These are phyloP conservation scores for Glyphotaelius pellucidus DNA, from an alignment of 2,888 invertebrate genomes.

Conservation along the genomic window DNA sequence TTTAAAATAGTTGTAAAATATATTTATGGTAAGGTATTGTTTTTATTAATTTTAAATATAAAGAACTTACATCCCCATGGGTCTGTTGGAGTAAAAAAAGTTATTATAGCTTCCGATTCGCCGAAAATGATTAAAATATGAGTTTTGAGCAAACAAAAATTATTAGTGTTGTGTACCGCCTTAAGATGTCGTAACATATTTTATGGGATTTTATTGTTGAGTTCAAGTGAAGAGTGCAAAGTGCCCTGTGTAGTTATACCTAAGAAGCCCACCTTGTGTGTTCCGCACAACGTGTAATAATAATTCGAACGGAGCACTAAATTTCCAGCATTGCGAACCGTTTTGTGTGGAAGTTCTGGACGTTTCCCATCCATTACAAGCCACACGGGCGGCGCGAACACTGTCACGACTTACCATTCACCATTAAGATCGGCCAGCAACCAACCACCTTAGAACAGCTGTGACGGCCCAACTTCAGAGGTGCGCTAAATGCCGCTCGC, in stretches of 20 bases:
- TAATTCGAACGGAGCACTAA: background rate
- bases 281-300: background rate
- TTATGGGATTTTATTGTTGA: background rate
- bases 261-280: background rate
- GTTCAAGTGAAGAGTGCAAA: background rate
- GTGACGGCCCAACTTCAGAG: constrained; percentile 28
- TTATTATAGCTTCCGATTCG: too few relatives aligned
- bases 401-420: constrained; percentile 13
- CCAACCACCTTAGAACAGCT: background rate
- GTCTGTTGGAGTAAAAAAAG: too few relatives aligned
- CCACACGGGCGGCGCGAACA: background rate
- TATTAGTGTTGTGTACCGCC: too few relatives aligned
- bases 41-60: too few relatives aligned
- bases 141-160: too few relatives aligned
- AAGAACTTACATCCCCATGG: too few relatives aligned
- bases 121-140: too few relatives aligned
- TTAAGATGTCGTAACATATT: background rate
- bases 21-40: too few relatives aligned
- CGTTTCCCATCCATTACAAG: constrained; percentile 9
- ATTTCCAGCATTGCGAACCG: background rate
- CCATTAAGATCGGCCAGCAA: constrained; percentile 6
- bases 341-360: constrained; percentile 12
- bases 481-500: background rate
- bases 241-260: background rate
- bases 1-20: too few relatives aligned